Base-by-base conservation (phyloP, 1,140 invertebrate genomes). In the Scaptomyza graminum region DNA sequence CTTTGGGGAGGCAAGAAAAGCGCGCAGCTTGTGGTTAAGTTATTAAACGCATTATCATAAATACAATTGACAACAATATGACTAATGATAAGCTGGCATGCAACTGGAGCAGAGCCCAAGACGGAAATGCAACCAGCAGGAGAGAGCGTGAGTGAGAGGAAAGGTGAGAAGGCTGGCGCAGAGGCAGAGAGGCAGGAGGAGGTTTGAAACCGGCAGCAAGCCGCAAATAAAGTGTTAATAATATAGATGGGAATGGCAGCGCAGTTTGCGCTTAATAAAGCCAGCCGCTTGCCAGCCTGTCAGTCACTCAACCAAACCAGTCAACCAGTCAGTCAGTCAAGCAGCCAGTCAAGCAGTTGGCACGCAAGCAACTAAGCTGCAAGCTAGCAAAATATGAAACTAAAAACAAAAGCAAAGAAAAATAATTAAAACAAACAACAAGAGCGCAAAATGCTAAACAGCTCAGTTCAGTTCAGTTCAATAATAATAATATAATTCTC, bases 21-120 rank as follows among this genome's bases (percentile, higher is more conserved):
- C 43, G 41, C 11, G 59, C 55, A 65, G 57, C 61, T 81, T 76
- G 79, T 79, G 82, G 75, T 88, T 88, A 79, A 88, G 83, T 88
- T 88, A 88, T 88, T 83, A 88, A 88, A 88, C 79, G 79, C 79
- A 88, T 88, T 88, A 88, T 89, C 83, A 88, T 88, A 88, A 88
- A 83, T 88, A 83, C 83, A 83, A 88, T 88, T 88, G 83, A 88
- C 83, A 88, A 79, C 79, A 88, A 88, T 88, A 88, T 88, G 83
- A 88, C 83, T 88, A 88, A 88, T 88, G 83, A 88, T 88, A 88
- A 88, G 79, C 79, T 76, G 72, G 83, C 83, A 88, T 88, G 83
- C 83, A 88, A 88, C 79, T 70, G 49, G 65, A 74, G 71, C 62
- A 52, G 37, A 43, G 13, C 4, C 3, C 47, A 16, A 67, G 63